phyloP scores from a whole-genome alignment of 2,888 invertebrate species.

The Drosophila meridionalis region DNA sequence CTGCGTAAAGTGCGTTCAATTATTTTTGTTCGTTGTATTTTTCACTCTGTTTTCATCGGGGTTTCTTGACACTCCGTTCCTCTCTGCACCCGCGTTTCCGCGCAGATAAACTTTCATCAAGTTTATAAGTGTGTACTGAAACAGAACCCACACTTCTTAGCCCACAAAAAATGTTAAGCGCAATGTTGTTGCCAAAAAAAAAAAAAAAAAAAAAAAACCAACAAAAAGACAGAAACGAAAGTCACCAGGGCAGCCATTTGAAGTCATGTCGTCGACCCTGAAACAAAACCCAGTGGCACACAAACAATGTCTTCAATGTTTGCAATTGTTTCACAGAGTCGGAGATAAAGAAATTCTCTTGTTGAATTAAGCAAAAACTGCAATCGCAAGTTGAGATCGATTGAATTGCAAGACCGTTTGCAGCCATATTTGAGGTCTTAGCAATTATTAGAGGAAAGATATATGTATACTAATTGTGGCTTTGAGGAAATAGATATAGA shows the following conservation, averaged over 20 bases:
- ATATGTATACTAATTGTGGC: not conserved
- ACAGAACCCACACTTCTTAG: slow-evolving; percentile 32
- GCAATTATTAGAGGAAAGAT: not conserved
- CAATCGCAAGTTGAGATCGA: not conserved
- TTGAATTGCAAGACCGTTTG: not conserved
- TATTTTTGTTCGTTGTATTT: slow-evolving; percentile 49
- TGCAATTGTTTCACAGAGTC: slow-evolving; percentile 16
- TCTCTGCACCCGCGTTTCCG: not conserved
- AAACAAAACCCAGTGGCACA: slow-evolving; percentile 24
- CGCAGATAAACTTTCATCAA: slow-evolving; percentile 69
- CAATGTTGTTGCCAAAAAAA: slow-evolving; percentile 62
- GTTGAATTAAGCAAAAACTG: slow-evolving; percentile 4
- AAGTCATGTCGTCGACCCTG: slow-evolving; percentile 31
- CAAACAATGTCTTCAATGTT: slow-evolving; percentile 30
- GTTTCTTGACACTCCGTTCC: slow-evolving; percentile 1
- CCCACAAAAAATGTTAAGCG: slow-evolving; percentile 49
- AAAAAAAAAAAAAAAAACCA: slow-evolving; percentile 42
- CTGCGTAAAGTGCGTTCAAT: slow-evolving; percentile 78
- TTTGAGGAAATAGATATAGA: not conserved
- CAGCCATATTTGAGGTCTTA: not conserved
- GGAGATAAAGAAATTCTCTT: slow-evolving; percentile 18
- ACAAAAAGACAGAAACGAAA: slow-evolving; percentile 40
- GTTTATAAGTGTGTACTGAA: slow-evolving; percentile 50
- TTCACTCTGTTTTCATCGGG: slow-evolving; percentile 22
- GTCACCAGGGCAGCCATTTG: slow-evolving; percentile 46